Evolutionary conservation across 2,888 invertebrate genomes (phyloP).

Genomic region (Athalia cordata): DNA sequence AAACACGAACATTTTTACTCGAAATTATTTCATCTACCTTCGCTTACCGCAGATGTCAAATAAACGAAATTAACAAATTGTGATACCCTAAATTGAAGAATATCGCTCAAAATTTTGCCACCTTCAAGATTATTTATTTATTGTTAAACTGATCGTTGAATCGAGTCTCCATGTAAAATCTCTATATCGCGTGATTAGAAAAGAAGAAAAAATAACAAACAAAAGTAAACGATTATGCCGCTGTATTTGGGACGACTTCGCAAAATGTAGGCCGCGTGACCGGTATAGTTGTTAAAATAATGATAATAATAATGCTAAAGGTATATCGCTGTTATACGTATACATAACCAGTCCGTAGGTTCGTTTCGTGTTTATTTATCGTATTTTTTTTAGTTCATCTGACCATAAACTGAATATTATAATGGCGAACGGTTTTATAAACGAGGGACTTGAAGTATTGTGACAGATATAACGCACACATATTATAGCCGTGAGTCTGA

Average conservation of each 20-base stretch:
- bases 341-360: background rate
- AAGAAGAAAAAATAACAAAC: slow-evolving; percentile 1
- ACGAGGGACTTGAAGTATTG: slow-evolving; percentile 7
- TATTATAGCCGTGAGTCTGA: background rate
- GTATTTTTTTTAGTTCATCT: background rate
- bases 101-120: too few species aligned
- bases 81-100: too few species aligned
- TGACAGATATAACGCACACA: background rate
- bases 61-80: too few species aligned
- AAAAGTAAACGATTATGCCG: slow-evolving; percentile 18
- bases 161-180: background rate
- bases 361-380: slow-evolving; percentile 1
- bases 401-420: slow-evolving; percentile 23
- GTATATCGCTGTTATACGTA: background rate
- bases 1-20: too few species aligned
- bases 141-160: background rate
- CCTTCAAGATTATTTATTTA: too few species aligned
- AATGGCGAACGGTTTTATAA: slow-evolving; percentile 11
- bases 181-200: slow-evolving; percentile 30
- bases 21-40: too few species aligned
- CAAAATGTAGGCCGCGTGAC: slow-evolving; percentile 39
- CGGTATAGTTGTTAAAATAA: background rate
- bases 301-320: background rate
- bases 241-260: slow-evolving; percentile 37
- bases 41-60: too few species aligned